Percentiles rank a stretch among this genome's conserved stretches.
These are phyloP conservation scores for Ia io DNA, from an alignment of 2,113 vertebrate genomes.

Conservation along the genomic window DNA sequence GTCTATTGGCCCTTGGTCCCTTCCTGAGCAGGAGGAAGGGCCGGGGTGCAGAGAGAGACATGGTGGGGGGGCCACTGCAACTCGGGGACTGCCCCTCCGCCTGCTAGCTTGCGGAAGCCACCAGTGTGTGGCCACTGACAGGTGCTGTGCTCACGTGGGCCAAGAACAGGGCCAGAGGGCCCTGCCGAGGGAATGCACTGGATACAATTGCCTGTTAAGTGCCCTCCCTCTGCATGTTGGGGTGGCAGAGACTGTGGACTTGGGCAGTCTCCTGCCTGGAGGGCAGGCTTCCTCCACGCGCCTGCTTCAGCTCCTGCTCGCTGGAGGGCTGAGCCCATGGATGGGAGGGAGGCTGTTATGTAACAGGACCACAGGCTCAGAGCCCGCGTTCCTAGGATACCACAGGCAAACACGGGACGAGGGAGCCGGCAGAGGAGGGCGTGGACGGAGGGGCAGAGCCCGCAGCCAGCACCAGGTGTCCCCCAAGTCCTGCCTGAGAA, in stretches of 20 bases:
- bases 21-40: background rate
- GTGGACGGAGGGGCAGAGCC: background rate
- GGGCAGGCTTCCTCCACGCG: background rate
- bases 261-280: background rate
- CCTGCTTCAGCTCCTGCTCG: background rate
- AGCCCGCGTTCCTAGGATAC: conserved; percentile 71
- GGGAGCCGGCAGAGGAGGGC: background rate
- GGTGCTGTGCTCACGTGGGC: conserved; percentile 9
- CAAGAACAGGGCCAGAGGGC: background rate
- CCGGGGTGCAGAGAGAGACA: background rate
- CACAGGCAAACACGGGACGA: conserved; percentile 44
- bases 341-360: conserved; percentile 65
- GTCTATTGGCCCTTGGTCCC: background rate
- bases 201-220: background rate
- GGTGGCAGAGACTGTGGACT: background rate
- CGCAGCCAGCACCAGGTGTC: background rate
- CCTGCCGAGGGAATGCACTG: background rate
- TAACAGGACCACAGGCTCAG: conserved; percentile 62
- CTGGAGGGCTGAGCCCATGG: conserved; percentile 39
- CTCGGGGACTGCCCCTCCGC: background rate
- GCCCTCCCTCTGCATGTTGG: background rate
- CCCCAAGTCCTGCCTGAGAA: background rate
- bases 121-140: background rate
- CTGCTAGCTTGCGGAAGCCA: background rate
- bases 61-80: background rate